A percentile compares a stretch with the other conserved stretches of the same genome.
These are phyloP conservation scores for Phoenoteleia sp. DNA, from an alignment of 2,888 invertebrate species.

Conservation along the genomic window DNA sequence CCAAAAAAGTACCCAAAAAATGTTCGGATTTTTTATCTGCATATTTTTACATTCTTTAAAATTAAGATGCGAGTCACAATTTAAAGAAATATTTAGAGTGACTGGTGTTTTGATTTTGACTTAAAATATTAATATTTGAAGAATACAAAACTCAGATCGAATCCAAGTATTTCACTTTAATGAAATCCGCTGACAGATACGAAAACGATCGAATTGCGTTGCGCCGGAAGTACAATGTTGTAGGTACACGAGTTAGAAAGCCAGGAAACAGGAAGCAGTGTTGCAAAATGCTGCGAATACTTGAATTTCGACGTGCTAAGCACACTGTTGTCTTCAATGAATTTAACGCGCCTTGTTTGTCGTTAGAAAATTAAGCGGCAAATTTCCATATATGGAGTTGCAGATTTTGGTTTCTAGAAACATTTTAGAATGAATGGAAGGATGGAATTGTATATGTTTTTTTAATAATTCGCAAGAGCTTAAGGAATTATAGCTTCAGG, in stretches of 20 bases:
- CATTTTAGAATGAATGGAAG: too few relatives aligned
- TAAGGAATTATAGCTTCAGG: too few relatives aligned
- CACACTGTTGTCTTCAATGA: slow-evolving; percentile 52
- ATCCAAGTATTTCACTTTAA: slow-evolving; percentile 46
- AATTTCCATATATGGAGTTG: slow-evolving; percentile 41
- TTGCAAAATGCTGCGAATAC: slow-evolving; percentile 68
- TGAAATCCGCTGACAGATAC: slow-evolving; percentile 80
- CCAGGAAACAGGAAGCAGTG: slow-evolving; percentile 71
- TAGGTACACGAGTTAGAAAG: slow-evolving; percentile 61
- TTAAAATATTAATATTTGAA: not conserved
- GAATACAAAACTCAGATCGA: not conserved
- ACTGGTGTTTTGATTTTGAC: too few relatives aligned
- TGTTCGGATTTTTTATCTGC: too few relatives aligned
- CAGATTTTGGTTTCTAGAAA: slow-evolving; percentile 6
- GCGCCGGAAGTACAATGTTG: slow-evolving; percentile 78
- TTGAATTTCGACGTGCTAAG: slow-evolving; percentile 67
- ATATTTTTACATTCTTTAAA: too few relatives aligned
- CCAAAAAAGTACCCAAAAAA: too few relatives aligned
- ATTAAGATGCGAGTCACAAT: too few relatives aligned
- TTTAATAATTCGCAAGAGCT: too few relatives aligned
- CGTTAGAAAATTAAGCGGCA: slow-evolving; percentile 49
- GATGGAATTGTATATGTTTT: too few relatives aligned
- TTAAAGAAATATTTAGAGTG: too few relatives aligned
- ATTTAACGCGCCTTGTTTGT: slow-evolving; percentile 33
- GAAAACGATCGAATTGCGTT: slow-evolving; percentile 81